Evolutionary conservation across 2,113 vertebrate genomes (phyloP), one percentile per base, ranked within the genome.

Genomic region (pig (Sus scrofa)): DNA sequence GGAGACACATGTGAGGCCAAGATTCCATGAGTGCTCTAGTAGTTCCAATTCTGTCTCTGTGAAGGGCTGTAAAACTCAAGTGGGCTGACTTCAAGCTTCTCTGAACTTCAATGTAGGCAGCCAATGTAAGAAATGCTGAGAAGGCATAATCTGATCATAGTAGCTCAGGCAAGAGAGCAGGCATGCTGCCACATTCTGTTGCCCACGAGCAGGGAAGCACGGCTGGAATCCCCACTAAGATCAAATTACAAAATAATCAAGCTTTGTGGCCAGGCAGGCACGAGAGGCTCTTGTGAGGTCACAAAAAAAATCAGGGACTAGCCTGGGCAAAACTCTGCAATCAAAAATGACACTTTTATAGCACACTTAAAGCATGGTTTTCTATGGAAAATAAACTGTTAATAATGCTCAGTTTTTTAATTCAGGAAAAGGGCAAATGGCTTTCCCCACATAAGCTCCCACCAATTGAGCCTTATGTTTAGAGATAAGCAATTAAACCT

Each of bases 161-260:
- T 26, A 27, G 67, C 89, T 56, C 83, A 93, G 86, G 96, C 92
- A 93, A 97, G 95, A 74, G 84, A 94, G 78, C 92, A 95, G 96
- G 97, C 96, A 85, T 0, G 85, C 94, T 79, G 94, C 96, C 97
- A 95, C 93, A 37, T 85, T 96, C 60, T 93, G 91, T 89, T 96
- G 93, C 93, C 96, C 71, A 67, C 3, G 60, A 96, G 95, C 94
- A 82, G 79, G 60, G 87, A 94, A 81, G 62, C 67, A 50, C 2
- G 34, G 90, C 85, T 96, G 96, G 96, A 92, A 95, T 96, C 89
- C 92, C 83, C 71, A 87, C 84, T 56, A 96, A 97, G 96, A 97
- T 97, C 95, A 86, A 95, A 96, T 97, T 97, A 86, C 84, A 97
- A 87, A 96, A 96, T 95, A 86, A 96, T 81, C 86, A 87, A 96